Percentiles rank a stretch among this genome's conserved stretches.
Evolutionary conservation across 2,797 vertebrate species (phyloP).

Genomic region (Loris lydekkerianus): DNA sequence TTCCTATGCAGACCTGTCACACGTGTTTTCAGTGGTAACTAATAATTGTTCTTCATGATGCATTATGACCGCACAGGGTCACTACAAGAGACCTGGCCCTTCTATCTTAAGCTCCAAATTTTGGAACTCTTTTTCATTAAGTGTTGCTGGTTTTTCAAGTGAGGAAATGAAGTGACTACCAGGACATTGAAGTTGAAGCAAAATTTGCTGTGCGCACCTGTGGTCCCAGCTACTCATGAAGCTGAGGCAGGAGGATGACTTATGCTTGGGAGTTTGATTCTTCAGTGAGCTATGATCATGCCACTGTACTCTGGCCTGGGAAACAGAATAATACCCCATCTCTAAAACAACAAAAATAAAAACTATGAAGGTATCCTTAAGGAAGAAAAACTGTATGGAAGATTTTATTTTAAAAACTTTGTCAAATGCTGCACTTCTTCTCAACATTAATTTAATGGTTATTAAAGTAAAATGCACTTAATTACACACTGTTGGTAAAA

Average conservation of each 20-base stretch:
- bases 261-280: neutral
- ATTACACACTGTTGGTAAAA: neutral
- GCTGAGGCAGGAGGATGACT: neutral
- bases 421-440: neutral
- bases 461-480: neutral
- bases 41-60: neutral
- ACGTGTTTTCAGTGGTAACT: neutral
- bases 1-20: neutral
- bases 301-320: neutral
- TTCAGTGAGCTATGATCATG: neutral
- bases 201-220: neutral
- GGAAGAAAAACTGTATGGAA: neutral
- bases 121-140: neutral
- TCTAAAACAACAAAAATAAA: neutral
- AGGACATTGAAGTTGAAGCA: neutral
- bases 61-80: neutral
- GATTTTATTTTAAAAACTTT: neutral
- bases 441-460: neutral
- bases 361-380: neutral
- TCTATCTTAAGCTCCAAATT: neutral
- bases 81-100: neutral
- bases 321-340: neutral
- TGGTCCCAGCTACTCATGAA: neutral
- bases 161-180: neutral
- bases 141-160: neutral